Evolutionary conservation across 2,888 invertebrate species (phyloP).

Genomic region (Lucinisca nassula): DNA sequence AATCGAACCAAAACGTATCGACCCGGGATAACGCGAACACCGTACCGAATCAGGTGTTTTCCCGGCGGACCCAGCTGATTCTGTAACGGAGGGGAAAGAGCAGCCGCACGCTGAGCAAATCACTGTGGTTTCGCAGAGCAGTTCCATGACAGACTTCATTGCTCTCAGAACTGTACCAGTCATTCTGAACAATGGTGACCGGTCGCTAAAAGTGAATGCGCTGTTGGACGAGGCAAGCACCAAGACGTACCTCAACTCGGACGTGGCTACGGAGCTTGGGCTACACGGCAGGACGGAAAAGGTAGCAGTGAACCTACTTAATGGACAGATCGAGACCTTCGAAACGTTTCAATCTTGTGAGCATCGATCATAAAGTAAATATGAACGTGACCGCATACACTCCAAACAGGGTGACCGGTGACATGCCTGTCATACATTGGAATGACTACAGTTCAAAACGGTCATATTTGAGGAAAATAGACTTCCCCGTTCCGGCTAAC

Average conservation of each 20-base stretch:
- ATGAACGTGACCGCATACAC: constrained; percentile 27
- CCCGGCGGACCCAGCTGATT: not conserved
- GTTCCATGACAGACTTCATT: not conserved
- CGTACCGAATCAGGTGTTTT: not conserved
- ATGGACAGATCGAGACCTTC: constrained; percentile 43
- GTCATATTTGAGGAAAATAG: constrained; percentile 28
- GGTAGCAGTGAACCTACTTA: constrained; percentile 43
- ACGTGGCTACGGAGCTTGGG: constrained; percentile 53
- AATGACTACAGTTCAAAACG: constrained; percentile 19
- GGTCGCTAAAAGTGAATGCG: constrained; percentile 51
- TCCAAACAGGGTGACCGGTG: constrained; percentile 30
- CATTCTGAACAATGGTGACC: constrained; percentile 21
- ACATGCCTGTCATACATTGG: constrained; percentile 41
- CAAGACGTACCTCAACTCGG: constrained; percentile 57
- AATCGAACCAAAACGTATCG: not conserved
- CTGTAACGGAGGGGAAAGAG: constrained; percentile 5
- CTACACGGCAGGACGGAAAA: constrained; percentile 29
- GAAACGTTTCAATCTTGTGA: constrained; percentile 31
- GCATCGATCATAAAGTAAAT: not conserved
- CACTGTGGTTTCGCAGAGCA: not conserved
- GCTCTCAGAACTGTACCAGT: constrained; percentile 53
- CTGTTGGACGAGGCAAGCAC: constrained; percentile 68
- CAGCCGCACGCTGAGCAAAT: not conserved
- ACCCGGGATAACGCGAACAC: not conserved
- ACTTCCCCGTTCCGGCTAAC: not conserved